Evolutionary conservation across 2,888 invertebrate genomes (phyloP), one percentile per base, ranked within the genome.

Genomic region (Drosophila leonis): DNA sequence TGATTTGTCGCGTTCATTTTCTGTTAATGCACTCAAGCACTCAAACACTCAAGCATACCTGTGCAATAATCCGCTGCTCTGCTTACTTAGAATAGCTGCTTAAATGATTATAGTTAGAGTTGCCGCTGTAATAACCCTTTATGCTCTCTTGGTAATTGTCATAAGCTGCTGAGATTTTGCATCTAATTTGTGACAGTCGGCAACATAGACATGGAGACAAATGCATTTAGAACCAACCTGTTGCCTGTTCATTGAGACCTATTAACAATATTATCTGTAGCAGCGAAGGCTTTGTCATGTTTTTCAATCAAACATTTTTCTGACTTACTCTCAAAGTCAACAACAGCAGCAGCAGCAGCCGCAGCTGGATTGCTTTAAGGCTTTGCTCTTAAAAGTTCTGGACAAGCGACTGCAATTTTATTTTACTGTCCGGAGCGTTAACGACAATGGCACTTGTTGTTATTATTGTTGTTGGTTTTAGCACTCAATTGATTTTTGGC

Each of bases 401-500:
- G 39, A 33, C 46, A 35, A 46, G 42, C 49, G 46, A 70, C 10
- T 57, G 66, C 60, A 65, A 62, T 78, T 78, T 73, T 46, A 67
- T 75, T 72, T 65, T 62, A 62, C 64, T 62, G 64, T 65, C 76
- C 61, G 71, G 65, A 49, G 65, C 65, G 70, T 76, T 72, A 75
- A 75, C 73, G 77, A 61, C 67, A 61, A 59, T 76, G 51, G 35
- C 68, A 68, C 59, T 67, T 71, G 72, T 63, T 74, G 61, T 62
- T 74, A 41, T 39, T 57, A 24, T 51, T 79, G 46, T 63, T 60
- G 65, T 62, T 66, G 62, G 88, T 84, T 90, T 89, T 90, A 82
- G 90, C 88, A 90, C 87, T 90, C 88, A 87, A 88, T 90, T 88
- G 88, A 80, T 75, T 80, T 82, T 77, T 75, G 80, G 75, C 77